Conservation (phyloP, 2,888 invertebrate species). For the Fragum whitleyi region DNA sequence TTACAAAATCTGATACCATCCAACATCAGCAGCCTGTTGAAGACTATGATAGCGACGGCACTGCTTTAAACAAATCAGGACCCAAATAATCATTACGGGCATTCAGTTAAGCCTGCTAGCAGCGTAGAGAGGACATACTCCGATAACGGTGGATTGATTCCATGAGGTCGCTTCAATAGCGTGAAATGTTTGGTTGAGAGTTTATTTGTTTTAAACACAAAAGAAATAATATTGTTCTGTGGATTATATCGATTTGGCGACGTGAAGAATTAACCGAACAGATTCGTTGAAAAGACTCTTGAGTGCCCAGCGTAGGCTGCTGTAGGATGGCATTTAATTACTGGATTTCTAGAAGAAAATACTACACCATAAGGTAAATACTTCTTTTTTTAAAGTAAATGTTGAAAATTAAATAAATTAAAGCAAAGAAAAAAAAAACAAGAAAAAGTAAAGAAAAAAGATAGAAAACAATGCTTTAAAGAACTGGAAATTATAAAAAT, state of each 20-base stretch:
- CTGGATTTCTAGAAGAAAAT: constrained; percentile 43
- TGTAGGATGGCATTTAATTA: constrained; percentile 47
- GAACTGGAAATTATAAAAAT: no score
- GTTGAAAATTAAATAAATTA: no score
- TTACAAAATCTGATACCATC: no score
- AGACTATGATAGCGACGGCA: not conserved
- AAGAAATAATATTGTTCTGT: not conserved
- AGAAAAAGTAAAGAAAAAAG: no score
- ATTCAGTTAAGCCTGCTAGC: not conserved
- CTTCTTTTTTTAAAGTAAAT: no score
- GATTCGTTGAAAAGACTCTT: not conserved
- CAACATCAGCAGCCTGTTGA: not conserved
- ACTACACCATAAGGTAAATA: constrained; percentile 39
- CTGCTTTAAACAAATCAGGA: not conserved
- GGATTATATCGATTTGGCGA: not conserved
- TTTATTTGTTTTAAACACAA: constrained; percentile 4
- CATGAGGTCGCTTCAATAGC: not conserved
- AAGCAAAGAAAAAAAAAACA: no score
- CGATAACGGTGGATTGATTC: not conserved
- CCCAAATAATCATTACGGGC: not conserved
- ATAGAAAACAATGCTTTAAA: no score
- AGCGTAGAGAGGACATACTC: not conserved
- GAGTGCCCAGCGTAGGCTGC: not conserved
- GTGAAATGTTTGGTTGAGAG: constrained; percentile 1
- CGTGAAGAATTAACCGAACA: not conserved